Conservation (phyloP, 2,888 invertebrate species). For the Aporophyla lueneburgensis region DNA sequence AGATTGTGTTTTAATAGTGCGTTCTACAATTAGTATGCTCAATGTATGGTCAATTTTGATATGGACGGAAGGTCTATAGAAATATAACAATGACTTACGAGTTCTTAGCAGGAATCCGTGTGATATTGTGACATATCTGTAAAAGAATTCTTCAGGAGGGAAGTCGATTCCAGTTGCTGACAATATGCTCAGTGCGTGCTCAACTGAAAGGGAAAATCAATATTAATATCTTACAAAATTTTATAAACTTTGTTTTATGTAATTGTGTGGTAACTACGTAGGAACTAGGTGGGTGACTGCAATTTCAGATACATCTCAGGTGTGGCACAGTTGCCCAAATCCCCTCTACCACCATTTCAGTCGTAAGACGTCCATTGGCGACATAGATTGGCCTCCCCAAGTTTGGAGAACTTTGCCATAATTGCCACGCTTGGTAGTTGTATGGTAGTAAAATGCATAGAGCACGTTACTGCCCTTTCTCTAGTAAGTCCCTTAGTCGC, state of each 20-base stretch:
- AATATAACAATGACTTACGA: conserved; percentile 72
- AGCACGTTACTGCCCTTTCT: no score
- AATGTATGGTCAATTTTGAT: neutral
- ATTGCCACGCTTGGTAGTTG: no score
- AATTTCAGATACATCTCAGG: neutral
- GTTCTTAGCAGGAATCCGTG: conserved; percentile 85
- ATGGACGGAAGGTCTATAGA: neutral
- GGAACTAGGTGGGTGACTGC: neutral
- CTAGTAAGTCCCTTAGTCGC: no score
- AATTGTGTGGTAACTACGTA: neutral
- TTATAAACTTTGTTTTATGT: neutral
- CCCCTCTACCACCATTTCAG: no score
- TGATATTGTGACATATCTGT: conserved; percentile 75
- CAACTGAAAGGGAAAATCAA: conserved; percentile 83
- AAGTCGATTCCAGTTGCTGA: conserved; percentile 86
- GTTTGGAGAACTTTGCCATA: no score
- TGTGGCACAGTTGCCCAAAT: neutral
- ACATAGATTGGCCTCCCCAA: no score
- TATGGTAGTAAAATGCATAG: no score
- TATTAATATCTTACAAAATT: neutral
- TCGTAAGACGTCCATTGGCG: no score
- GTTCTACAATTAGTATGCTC: no score
- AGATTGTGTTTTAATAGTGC: no score
- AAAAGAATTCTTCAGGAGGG: conserved; percentile 78
- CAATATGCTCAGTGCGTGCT: conserved; percentile 92